Conservation (phyloP, 2,888 invertebrate genomes). For the Himalopsyche anomala region DNA sequence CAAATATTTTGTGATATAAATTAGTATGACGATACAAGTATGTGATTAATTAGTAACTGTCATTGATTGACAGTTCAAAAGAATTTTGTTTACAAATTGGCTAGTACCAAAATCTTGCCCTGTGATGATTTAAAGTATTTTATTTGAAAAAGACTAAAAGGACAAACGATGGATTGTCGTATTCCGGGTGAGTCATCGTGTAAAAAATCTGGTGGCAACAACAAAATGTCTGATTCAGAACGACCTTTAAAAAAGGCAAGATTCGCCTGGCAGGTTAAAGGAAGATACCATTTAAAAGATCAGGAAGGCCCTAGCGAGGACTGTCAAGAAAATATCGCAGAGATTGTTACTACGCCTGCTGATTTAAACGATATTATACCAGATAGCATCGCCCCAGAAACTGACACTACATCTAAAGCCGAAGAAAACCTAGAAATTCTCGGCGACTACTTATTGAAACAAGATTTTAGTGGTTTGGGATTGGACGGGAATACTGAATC, state of each 20-base stretch:
- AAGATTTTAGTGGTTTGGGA: constrained; percentile 59
- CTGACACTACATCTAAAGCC: constrained; percentile 65
- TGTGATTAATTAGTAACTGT: constrained; percentile 65
- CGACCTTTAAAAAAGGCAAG: constrained; percentile 82
- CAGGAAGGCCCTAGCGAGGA: constrained; percentile 68
- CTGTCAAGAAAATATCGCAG: constrained; percentile 65
- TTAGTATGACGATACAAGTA: constrained; percentile 10
- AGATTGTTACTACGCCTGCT: constrained; percentile 67
- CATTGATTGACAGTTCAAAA: constrained; percentile 65
- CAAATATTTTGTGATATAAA: background rate
- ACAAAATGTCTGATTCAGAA: constrained; percentile 74
- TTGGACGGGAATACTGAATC: constrained; percentile 46
- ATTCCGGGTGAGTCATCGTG: constrained; percentile 73
- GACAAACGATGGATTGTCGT: constrained; percentile 65
- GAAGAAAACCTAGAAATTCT: constrained; percentile 72
- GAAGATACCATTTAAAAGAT: constrained; percentile 79
- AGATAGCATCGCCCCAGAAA: constrained; percentile 47
- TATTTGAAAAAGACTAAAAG: background rate
- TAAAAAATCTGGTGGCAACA: constrained; percentile 76
- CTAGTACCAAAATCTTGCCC: constrained; percentile 16
- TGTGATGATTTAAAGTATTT: constrained; percentile 25
- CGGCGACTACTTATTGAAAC: constrained; percentile 72
- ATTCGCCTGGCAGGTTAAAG: constrained; percentile 83
- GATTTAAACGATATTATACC: constrained; percentile 9
- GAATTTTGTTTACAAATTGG: constrained; percentile 63